These are phyloP conservation scores for Lepidonotus clava DNA, from an alignment of 2,888 invertebrate species.

Conservation along the genomic window DNA sequence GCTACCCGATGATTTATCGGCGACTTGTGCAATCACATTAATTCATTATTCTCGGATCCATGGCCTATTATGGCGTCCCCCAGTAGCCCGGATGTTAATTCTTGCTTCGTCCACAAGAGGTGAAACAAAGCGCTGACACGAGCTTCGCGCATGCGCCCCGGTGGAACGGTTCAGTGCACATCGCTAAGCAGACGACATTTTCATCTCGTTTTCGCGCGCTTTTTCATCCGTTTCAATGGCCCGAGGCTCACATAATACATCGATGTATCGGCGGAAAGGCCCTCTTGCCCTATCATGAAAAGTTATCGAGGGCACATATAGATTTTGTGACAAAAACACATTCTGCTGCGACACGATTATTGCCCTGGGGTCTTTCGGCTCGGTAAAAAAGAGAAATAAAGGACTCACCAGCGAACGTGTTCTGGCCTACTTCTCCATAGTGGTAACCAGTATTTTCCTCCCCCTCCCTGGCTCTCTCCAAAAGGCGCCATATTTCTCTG, in stretches of 20 bases:
- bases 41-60: conserved; percentile 36
- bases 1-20: conserved; percentile 5
- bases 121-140: conserved; percentile 44
- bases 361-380: not conserved
- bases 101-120: conserved; percentile 1
- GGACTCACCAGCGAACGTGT: not conserved
- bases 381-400: no score
- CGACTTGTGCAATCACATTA: conserved; percentile 32
- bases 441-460: no score
- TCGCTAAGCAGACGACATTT: conserved; percentile 27
- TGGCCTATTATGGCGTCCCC: not conserved
- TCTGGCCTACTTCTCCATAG: not conserved
- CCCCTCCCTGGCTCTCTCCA: no score
- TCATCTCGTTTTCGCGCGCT: conserved; percentile 22
- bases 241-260: conserved; percentile 23
- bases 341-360: not conserved
- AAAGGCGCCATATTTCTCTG: no score
- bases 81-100: conserved; percentile 25
- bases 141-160: not conserved
- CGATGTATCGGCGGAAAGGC: conserved; percentile 13
- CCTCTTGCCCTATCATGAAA: not conserved
- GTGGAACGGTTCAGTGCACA: conserved; percentile 22
- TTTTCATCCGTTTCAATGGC: conserved; percentile 38
- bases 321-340: not conserved
- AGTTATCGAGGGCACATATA: not conserved